Evolutionary conservation across 2,888 invertebrate genomes (phyloP).

Genomic region (Catocala sponsa): DNA sequence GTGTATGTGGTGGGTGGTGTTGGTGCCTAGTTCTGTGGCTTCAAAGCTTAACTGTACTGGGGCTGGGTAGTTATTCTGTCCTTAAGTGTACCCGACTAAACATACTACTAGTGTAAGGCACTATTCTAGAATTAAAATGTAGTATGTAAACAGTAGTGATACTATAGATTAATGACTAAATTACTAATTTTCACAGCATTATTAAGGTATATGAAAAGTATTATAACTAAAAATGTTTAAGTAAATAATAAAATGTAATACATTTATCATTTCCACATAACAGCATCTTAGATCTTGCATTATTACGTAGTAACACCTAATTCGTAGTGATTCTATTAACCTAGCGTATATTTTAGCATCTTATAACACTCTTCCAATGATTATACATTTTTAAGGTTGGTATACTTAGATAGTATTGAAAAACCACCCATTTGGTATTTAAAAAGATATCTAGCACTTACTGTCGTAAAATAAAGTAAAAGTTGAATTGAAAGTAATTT

Average conservation of each 20-base stretch:
- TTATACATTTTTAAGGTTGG: conserved; percentile 19
- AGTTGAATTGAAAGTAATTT: conserved; percentile 5
- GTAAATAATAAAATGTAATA: conserved; percentile 28
- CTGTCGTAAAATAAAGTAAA: conserved; percentile 14
- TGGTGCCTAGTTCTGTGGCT: conserved; percentile 63
- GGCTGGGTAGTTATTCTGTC: conserved; percentile 61
- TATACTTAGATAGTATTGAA: conserved; percentile 1
- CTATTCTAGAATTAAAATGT: conserved; percentile 32
- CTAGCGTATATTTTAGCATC: conserved; percentile 46
- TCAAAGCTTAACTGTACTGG: conserved; percentile 55
- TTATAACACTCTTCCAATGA: conserved; percentile 24
- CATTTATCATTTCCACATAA: conserved; percentile 43
- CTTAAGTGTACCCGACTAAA: conserved; percentile 66
- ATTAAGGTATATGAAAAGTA: conserved; percentile 24
- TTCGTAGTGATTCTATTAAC: conserved; percentile 36
- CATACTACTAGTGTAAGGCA: conserved; percentile 52
- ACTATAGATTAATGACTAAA: conserved; percentile 38
- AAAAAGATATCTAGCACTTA: conserved; percentile 6
- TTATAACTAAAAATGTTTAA: conserved; percentile 22
- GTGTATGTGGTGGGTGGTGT: conserved; percentile 34
- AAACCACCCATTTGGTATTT: conserved; percentile 3
- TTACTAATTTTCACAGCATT: conserved; percentile 37
- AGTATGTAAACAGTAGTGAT: conserved; percentile 42
- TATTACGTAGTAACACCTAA: not conserved
- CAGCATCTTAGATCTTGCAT: conserved; percentile 40